Base-by-base conservation (phyloP, 2,113 vertebrate species). In the Apistogramma diplotaenia region DNA sequence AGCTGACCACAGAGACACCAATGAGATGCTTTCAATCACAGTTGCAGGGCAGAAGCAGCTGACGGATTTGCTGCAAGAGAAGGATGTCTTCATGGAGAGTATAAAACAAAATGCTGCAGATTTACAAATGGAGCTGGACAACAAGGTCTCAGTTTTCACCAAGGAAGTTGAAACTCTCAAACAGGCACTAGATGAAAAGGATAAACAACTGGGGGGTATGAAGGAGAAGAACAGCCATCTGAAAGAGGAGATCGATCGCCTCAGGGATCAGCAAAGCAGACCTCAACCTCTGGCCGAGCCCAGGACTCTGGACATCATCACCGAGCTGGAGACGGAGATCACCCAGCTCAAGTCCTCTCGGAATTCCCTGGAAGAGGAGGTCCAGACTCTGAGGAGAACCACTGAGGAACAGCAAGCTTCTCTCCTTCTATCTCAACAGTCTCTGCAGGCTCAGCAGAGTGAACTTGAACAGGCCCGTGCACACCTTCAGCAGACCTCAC, bases 151-250 rank as follows among this genome's bases (percentile, higher is more conserved):
- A 18, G 85, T 75, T 33, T 81, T 89, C 23, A 95, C 62, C 21
- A 89, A 94, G 74, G 96, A 95, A 53, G 92, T 77, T 8, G 95
- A 96, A 33, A 35, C 77, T 21, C 91, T 97, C 57, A 96, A 89
- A 77, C 97, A 94, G 78, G 94, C 79, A 0, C 53, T 97, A 8
- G 98, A 99, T 61, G 98, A 99, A 74, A 99, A 96, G 86, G 98
- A 99, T 37, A 96, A 90, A 84, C 96, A 92, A 76, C 94, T 99
- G 62, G 96, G 96, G 0, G 89, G 91, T 10, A 99, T 99, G 98
- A 99, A 99, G 79, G 98, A 99, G 88, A 97, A 99, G 89, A 99
- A 98, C 87, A 99, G 96, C 83, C 98, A 99, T 80, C 91, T 99
- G 60, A 97, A 98, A 72, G 98, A 99, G 90, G 97, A 99, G 89